Evolutionary conservation across 2,113 vertebrate species (phyloP), one percentile per base, ranked within the genome.

Genomic region (Boleophthalmus pectinirostris): DNA sequence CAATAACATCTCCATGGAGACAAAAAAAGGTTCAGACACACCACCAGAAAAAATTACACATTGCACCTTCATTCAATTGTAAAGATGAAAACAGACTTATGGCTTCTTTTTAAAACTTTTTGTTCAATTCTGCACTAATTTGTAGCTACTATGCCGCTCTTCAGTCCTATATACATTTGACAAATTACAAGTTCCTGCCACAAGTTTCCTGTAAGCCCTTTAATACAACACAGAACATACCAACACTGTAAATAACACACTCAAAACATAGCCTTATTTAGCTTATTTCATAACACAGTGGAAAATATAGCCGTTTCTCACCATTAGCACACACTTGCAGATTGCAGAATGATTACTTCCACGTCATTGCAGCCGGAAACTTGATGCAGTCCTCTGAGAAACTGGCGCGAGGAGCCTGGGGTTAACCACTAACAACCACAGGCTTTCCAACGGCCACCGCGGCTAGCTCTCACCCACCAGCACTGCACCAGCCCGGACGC

Each of bases 361-460:
- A 75, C 81, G 81, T 89, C 89, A 87, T 74, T 78, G 70, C 69
- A 78, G 73, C 79, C 74, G 77, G 83, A 90, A 90, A 88, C 83
- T 83, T 78, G 45, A 85, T 82, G 87, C 69, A 81, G 86, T 81
- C 73, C 53, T 76, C 58, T 63, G 54, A 72, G 81, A 88, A 66
- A 72, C 53, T 86, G 81, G 86, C 84, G 20, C 66, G 69, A 88
- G 89, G 84, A 84, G 77, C 54, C 56, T 60, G 47, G 85, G 89
- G 90, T 90, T 90, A 90, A 91, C 91, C 93, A 78, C 91, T 87
- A 87, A 90, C 73, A 79, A 81, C 82, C 73, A 70, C 61, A 76
- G 82, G 81, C 81, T 83, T 83, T 89, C 82, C 89, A 86, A 71
- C 47, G 53, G 71, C 29, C 84, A 87, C 87, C 87, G 66, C 74